Conservation (phyloP, 2,797 vertebrate species). For the Danio kyathit region DNA sequence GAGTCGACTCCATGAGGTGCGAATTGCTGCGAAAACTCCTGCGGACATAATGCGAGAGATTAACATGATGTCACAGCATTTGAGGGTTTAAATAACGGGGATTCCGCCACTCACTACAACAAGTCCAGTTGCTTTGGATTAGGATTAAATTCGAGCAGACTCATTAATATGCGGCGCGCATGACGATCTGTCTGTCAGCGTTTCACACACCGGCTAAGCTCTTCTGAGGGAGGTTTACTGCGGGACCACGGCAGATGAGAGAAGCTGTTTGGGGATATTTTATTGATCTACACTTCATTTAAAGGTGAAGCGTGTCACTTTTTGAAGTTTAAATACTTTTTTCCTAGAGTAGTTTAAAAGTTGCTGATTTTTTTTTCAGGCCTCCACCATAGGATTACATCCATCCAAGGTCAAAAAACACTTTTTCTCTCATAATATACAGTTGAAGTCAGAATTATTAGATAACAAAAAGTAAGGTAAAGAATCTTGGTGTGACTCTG, state of each 20-base stretch:
- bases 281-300: conserved; percentile 15
- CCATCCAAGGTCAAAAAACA: no score
- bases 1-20: conserved; percentile 10
- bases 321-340: conserved; percentile 22
- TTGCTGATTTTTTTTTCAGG: no score
- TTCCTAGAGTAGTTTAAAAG: not conserved
- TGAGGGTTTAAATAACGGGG: conserved; percentile 31
- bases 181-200: conserved; percentile 31
- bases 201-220: conserved; percentile 18
- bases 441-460: no score
- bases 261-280: conserved; percentile 4
- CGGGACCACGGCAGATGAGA: not conserved
- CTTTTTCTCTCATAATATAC: no score
- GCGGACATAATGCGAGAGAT: conserved; percentile 1
- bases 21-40: conserved; percentile 24
- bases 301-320: conserved; percentile 17
- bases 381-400: not conserved
- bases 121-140: conserved; percentile 19
- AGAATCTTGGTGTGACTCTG: no score
- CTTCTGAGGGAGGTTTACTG: conserved; percentile 18
- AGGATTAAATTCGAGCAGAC: conserved; percentile 28
- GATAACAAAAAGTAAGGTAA: no score
- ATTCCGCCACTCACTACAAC: conserved; percentile 14
- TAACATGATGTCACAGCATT: conserved; percentile 33
- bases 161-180: conserved; percentile 30